Evolutionary conservation across 2,888 invertebrate species (phyloP).

Genomic region (Andrena marginata): DNA sequence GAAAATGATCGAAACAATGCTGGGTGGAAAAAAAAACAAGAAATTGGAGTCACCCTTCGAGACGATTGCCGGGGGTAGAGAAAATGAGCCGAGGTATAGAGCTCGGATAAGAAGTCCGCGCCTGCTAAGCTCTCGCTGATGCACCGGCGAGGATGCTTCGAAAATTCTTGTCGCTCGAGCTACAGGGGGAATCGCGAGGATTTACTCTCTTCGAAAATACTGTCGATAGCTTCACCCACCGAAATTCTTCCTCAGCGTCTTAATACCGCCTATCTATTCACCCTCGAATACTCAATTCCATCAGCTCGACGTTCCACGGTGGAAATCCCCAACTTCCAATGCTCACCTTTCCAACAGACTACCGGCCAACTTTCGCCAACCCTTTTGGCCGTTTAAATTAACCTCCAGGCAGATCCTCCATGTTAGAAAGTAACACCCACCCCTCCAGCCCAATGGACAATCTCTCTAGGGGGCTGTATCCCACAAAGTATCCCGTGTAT

Average conservation of each 20-base stretch:
- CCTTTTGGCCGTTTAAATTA: too few species aligned
- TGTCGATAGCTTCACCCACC: background rate
- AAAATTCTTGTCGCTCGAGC: conserved; percentile 6
- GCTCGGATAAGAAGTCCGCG: conserved; percentile 24
- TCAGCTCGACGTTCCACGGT: too few species aligned
- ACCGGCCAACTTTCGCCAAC: background rate
- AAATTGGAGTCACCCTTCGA: conserved; percentile 33
- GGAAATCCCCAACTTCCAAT: too few species aligned
- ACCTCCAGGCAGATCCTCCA: too few species aligned
- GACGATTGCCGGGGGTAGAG: conserved; percentile 29
- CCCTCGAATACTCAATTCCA: background rate
- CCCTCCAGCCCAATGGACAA: background rate
- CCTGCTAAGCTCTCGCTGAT: background rate
- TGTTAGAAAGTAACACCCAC: background rate
- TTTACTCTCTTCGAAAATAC: background rate
- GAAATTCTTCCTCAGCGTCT: background rate
- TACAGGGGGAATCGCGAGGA: background rate
- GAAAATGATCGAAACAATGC: conserved; percentile 36
- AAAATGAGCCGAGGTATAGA: conserved; percentile 15
- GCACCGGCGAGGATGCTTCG: background rate
- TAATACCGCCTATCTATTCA: background rate
- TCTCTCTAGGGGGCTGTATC: background rate
- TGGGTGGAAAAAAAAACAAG: conserved; percentile 7
- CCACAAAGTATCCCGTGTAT: background rate
- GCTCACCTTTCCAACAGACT: too few species aligned